A percentile compares a stretch with the other conserved stretches of the same genome.
Conservation (phyloP, 2,888 invertebrate genomes). For the Pseudococcus jackbeardsleyi region DNA sequence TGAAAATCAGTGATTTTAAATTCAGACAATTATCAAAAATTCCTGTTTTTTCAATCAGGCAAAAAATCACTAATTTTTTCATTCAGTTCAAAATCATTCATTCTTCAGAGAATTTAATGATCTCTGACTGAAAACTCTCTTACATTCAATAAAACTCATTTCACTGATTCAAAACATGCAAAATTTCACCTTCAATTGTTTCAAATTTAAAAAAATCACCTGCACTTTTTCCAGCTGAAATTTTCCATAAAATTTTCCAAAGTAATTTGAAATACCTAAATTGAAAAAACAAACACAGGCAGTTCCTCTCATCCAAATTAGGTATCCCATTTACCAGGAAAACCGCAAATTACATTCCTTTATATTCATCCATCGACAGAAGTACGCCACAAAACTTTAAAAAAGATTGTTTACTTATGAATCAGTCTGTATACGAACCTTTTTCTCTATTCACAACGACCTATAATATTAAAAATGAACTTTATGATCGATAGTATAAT, state of each 20-base stretch:
- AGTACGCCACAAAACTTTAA: neutral
- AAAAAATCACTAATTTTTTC: no score
- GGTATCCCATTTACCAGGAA: neutral
- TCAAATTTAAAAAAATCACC: neutral
- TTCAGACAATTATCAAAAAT: no score
- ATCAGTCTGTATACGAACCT: neutral
- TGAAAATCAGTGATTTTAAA: no score
- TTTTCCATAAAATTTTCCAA: neutral
- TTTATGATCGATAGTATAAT: conserved; percentile 47
- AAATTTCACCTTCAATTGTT: no score
- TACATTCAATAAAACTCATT: no score
- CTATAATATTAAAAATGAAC: conserved; percentile 48
- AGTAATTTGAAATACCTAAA: neutral
- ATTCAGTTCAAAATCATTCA: no score
- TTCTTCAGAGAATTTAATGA: no score
- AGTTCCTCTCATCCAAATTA: neutral
- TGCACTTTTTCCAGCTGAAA: neutral
- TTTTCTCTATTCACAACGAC: conserved; percentile 26
- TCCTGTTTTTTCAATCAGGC: no score
- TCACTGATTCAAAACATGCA: no score
- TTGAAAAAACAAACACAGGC: neutral
- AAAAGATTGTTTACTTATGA: conserved; percentile 31
- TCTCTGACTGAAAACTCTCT: no score
- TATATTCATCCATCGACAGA: neutral
- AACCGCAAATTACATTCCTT: conserved; percentile 1